Percentiles rank a stretch among this genome's conserved stretches.
phyloP scores from a whole-genome alignment of 2,888 invertebrate genomes.

The Parnassius glacialis region DNA sequence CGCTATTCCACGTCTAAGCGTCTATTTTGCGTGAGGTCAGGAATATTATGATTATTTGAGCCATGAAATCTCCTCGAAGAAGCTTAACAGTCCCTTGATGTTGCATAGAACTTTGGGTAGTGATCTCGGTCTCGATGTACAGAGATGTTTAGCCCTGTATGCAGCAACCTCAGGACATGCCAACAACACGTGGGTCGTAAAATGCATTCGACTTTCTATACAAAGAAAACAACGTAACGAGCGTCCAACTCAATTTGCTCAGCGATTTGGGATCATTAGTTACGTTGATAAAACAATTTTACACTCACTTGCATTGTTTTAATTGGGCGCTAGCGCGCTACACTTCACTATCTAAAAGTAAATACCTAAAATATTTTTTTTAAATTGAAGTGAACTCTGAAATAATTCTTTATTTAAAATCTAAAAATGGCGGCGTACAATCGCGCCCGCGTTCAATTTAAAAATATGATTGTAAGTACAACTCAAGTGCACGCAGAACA shows the following conservation, averaged over 20 bases:
- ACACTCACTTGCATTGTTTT: conserved; percentile 19
- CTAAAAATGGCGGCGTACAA: background rate
- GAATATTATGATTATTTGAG: too few relatives aligned
- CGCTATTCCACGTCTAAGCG: too few relatives aligned
- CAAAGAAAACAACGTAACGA: conserved; percentile 12
- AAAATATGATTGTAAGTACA: conserved; percentile 18
- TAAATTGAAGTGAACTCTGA: background rate
- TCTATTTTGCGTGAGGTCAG: too few relatives aligned
- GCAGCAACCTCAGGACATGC: too few relatives aligned
- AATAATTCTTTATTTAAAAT: background rate
- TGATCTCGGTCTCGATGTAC: too few relatives aligned
- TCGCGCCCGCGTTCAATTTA: conserved; percentile 2
- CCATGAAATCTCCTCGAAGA: too few relatives aligned
- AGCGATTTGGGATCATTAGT: conserved; percentile 20
- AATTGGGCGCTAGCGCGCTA: conserved; percentile 7
- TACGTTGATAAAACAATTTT: conserved; percentile 25
- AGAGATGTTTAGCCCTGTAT: too few relatives aligned
- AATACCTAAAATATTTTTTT: background rate
- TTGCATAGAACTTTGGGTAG: too few relatives aligned
- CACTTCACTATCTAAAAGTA: background rate
- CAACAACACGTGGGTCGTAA: background rate
- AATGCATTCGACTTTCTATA: background rate
- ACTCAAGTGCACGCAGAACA: background rate
- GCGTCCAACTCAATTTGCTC: conserved; percentile 18
- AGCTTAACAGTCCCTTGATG: too few relatives aligned